Percentiles rank a stretch among this genome's conserved stretches.
phyloP scores from a whole-genome alignment of 2,797 vertebrate genomes.

The Sebastiscus albofasciatus region DNA sequence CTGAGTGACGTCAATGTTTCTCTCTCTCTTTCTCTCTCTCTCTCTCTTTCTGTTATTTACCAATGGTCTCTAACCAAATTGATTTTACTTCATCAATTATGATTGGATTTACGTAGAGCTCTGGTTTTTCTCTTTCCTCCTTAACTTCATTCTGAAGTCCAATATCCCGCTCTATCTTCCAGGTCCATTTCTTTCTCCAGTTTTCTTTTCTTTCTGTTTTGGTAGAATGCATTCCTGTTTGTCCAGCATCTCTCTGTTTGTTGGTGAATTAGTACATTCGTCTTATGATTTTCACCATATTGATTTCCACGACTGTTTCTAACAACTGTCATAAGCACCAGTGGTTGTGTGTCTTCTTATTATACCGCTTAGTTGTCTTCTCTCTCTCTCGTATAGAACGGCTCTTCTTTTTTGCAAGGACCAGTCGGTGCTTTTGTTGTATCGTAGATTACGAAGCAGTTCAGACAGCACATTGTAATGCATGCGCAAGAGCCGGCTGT shows the following conservation, averaged over 20 bases:
- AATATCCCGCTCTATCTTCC: conserved; percentile 79
- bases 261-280: conserved; percentile 81
- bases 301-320: conserved; percentile 74
- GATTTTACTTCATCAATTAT: conserved; percentile 76
- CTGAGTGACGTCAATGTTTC: conserved; percentile 95
- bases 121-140: conserved; percentile 84
- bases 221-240: conserved; percentile 94
- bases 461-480: conserved; percentile 50
- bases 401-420: conserved; percentile 53
- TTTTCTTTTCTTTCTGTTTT: conserved; percentile 76
- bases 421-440: conserved; percentile 56
- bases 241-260: conserved; percentile 88
- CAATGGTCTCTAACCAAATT: conserved; percentile 78
- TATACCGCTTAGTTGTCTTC: conserved; percentile 51
- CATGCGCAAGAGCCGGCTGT: conserved; percentile 54
- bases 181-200: conserved; percentile 78
- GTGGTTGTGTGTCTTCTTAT: conserved; percentile 76
- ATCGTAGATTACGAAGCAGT: conserved; percentile 29
- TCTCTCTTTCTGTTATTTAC: conserved; percentile 72
- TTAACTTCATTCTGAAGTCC: conserved; percentile 85
- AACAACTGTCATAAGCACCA: conserved; percentile 75
- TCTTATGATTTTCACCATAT: conserved; percentile 77
- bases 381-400: conserved; percentile 45
- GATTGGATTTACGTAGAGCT: conserved; percentile 79
- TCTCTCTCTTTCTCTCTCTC: conserved; percentile 71